Conservation (phyloP, 1,140 invertebrate species). For the Drosophila orena region DNA sequence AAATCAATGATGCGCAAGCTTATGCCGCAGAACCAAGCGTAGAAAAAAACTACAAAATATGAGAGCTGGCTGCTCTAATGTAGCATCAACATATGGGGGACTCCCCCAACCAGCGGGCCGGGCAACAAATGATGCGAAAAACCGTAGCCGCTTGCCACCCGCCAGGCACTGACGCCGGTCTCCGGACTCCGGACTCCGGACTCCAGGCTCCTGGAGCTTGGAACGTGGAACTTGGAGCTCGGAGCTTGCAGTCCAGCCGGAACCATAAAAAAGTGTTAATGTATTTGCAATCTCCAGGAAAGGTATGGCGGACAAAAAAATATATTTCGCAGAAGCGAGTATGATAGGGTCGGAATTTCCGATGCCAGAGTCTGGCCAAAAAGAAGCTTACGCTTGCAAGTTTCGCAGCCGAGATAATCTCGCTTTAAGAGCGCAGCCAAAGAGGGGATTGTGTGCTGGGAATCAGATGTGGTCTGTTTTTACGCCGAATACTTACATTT, state of each 20-base stretch:
- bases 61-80: constrained; percentile 59
- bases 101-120: constrained; percentile 20
- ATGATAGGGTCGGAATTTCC: constrained; percentile 25
- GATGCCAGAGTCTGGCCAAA: constrained; percentile 3
- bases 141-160: constrained; percentile 50
- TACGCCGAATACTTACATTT: constrained; percentile 24
- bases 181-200: constrained; percentile 1
- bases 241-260: constrained; percentile 36
- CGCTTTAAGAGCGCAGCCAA: constrained; percentile 3
- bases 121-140: constrained; percentile 78
- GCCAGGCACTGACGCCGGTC: constrained; percentile 62
- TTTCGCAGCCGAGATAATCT: constrained; percentile 17
- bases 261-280: constrained; percentile 74
- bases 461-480: constrained; percentile 7
- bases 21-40: constrained; percentile 59
- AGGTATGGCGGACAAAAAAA: constrained; percentile 26
- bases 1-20: constrained; percentile 81
- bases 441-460: neutral
- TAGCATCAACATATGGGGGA: constrained; percentile 64
- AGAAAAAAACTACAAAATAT: constrained; percentile 17
- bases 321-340: constrained; percentile 25
- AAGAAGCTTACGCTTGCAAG: neutral
- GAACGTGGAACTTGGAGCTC: neutral
- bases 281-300: constrained; percentile 62
- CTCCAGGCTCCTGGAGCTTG: neutral